Evolutionary conservation across 2,888 invertebrate genomes (phyloP).

Genomic region (Nezara viridula): DNA sequence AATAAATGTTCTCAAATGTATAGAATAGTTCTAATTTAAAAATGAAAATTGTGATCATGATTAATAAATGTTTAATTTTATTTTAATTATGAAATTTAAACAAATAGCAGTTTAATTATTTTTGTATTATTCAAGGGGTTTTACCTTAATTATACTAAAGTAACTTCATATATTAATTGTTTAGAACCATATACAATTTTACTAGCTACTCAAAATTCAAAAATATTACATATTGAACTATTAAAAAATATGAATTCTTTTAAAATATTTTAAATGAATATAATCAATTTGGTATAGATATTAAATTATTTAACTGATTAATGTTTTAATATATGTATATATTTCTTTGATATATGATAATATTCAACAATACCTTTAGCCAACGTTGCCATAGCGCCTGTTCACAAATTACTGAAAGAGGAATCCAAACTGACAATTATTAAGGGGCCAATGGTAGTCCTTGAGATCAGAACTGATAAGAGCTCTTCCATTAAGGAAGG

Average conservation of each 20-base stretch:
- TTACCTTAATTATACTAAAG: too few relatives aligned
- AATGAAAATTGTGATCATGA: background rate
- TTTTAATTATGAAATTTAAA: background rate
- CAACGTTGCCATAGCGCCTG: constrained; percentile 27
- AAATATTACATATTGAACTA: too few relatives aligned
- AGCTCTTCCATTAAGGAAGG: background rate
- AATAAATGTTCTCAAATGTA: background rate
- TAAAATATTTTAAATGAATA: too few relatives aligned
- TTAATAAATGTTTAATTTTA: background rate
- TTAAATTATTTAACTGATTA: too few relatives aligned
- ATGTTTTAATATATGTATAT: too few relatives aligned
- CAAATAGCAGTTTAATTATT: background rate
- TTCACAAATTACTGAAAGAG: background rate
- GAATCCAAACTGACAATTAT: background rate
- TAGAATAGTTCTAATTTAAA: background rate
- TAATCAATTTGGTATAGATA: too few relatives aligned
- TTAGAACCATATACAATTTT: too few relatives aligned
- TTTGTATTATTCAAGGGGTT: too few relatives aligned
- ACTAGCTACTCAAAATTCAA: too few relatives aligned
- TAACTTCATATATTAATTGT: too few relatives aligned
- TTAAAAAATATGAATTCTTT: too few relatives aligned
- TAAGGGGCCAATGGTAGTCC: background rate
- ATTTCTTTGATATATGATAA: background rate
- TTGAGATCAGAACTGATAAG: constrained; percentile 20
- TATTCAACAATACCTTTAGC: constrained; percentile 29